Percentiles rank a stretch among this genome's conserved stretches.
Evolutionary conservation across 2,797 vertebrate genomes (phyloP).

Genomic region (Perodicticus potto): DNA sequence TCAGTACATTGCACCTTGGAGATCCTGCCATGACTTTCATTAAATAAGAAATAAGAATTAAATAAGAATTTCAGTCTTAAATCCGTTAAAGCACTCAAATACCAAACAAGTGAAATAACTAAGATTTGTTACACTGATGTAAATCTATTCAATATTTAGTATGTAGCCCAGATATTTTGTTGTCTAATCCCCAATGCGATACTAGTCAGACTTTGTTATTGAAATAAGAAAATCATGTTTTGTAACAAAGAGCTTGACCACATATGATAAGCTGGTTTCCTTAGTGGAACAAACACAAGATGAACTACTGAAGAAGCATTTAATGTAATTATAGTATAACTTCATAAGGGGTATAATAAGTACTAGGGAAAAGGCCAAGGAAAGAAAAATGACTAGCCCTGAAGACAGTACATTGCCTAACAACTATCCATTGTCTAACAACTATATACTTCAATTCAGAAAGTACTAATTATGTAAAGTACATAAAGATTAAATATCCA

Average conservation of each 20-base stretch:
- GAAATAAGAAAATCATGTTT: neutral
- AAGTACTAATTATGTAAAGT: neutral
- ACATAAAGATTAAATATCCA: neutral
- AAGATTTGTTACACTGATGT: neutral
- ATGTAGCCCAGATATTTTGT: neutral
- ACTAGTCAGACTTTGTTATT: neutral
- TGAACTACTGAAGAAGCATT: neutral
- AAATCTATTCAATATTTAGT: neutral
- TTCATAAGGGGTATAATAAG: neutral
- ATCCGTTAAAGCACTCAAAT: slow-evolving; percentile 6
- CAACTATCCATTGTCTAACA: neutral
- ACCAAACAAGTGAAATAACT: slow-evolving; percentile 27
- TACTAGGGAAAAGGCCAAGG: neutral
- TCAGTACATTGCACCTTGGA: neutral
- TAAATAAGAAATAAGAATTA: slow-evolving; percentile 58
- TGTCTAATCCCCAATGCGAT: neutral
- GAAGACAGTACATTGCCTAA: neutral
- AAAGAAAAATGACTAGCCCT: neutral
- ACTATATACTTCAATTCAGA: neutral
- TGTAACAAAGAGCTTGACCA: neutral
- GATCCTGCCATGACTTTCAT: slow-evolving; percentile 17
- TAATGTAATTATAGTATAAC: neutral
- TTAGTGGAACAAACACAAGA: neutral
- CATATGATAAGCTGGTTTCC: neutral
- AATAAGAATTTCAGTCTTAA: neutral